phyloP scores from a whole-genome alignment of 2,888 invertebrate species.

The Acanthosoma haemorrhoidale region DNA sequence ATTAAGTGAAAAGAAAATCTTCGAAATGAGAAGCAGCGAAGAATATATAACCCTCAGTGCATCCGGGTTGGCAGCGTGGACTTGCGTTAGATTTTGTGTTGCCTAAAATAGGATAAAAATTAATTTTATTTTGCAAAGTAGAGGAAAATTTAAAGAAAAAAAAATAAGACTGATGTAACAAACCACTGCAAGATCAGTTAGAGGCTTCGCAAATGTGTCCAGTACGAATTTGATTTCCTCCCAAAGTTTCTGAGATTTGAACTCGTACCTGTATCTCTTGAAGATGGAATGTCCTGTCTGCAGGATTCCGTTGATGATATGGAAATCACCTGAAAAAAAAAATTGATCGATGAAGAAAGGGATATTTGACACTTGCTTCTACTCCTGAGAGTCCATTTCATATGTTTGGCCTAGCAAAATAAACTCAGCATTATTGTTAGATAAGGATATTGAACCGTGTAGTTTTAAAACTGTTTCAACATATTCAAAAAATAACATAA shows the following conservation, averaged over 20 bases:
- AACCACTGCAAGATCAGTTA: constrained; percentile 75
- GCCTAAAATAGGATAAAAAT: constrained; percentile 53
- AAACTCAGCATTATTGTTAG: no score
- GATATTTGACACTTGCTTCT: no score
- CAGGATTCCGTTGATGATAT: constrained; percentile 88
- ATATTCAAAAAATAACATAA: no score
- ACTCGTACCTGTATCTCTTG: constrained; percentile 91
- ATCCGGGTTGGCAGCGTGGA: constrained; percentile 70
- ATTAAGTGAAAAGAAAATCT: constrained; percentile 95
- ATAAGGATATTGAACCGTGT: no score
- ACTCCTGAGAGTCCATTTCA: no score
- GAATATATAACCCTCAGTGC: constrained; percentile 83
- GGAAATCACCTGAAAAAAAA: constrained; percentile 70
- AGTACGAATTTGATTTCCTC: constrained; percentile 94
- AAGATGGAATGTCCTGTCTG: constrained; percentile 95
- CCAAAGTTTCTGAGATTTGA: constrained; percentile 92
- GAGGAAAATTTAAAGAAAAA: not conserved
- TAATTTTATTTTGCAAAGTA: not conserved
- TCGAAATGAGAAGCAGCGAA: constrained; percentile 80
- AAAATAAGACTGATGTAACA: not conserved
- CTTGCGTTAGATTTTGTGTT: constrained; percentile 73
- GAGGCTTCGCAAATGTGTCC: constrained; percentile 85
- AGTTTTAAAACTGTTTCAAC: no score
- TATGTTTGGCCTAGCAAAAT: no score
- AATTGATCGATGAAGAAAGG: no score